Conservation (phyloP, 2,888 invertebrate species). For the Eugnorisma glareosa region DNA sequence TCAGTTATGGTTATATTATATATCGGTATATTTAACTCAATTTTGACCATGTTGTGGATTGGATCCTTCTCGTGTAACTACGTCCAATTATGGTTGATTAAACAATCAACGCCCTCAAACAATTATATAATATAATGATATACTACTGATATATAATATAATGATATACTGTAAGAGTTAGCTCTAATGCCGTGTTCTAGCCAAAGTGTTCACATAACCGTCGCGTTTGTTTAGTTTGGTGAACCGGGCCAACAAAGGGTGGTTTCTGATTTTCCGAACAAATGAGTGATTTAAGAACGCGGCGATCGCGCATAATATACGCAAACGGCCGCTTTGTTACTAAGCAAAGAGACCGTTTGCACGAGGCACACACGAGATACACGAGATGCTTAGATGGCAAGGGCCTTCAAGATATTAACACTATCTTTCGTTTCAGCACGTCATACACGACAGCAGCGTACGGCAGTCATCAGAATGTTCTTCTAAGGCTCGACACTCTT, state of each 20-base stretch:
- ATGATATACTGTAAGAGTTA: too few relatives aligned
- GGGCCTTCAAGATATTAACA: constrained; percentile 26
- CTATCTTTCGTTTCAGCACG: constrained; percentile 87
- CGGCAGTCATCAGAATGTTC: constrained; percentile 94
- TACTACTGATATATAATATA: too few relatives aligned
- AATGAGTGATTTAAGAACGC: neutral
- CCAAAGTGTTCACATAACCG: neutral
- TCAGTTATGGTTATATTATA: too few relatives aligned
- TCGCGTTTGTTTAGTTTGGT: neutral
- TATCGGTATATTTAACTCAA: too few relatives aligned
- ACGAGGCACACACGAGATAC: neutral
- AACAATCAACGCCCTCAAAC: too few relatives aligned
- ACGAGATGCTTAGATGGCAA: neutral
- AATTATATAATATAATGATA: too few relatives aligned
- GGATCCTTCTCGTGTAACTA: too few relatives aligned
- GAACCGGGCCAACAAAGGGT: neutral
- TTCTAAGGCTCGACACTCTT: constrained; percentile 93
- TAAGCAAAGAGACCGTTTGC: neutral
- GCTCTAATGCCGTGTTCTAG: too few relatives aligned
- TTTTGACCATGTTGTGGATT: too few relatives aligned
- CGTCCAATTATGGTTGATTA: neutral
- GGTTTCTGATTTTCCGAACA: neutral
- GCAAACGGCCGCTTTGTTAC: too few relatives aligned
- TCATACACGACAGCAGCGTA: constrained; percentile 95
- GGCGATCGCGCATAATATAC: neutral